phyloP scores from a whole-genome alignment of 2,113 vertebrate genomes.

The Clupea harengus region DNA sequence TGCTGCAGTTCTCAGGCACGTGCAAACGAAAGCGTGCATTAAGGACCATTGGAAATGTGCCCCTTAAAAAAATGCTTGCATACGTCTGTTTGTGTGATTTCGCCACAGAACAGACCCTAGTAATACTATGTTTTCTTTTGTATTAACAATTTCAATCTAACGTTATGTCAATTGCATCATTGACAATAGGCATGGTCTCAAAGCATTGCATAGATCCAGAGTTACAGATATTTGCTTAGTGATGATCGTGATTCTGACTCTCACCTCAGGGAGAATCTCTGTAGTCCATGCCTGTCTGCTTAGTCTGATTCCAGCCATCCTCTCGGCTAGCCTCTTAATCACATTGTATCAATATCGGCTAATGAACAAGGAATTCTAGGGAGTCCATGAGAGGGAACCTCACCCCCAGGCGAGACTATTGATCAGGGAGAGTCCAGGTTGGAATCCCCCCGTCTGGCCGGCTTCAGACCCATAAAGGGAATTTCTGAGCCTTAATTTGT shows the following conservation, averaged over 20 bases:
- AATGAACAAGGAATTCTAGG: constrained; percentile 41
- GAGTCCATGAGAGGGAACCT: background rate
- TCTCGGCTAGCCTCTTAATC: background rate
- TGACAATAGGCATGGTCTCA: background rate
- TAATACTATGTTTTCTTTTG: background rate
- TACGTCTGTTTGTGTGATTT: background rate
- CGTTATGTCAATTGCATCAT: background rate
- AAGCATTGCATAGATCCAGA: no score
- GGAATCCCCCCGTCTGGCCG: constrained; percentile 25
- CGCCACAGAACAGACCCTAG: background rate
- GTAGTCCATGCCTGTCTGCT: background rate
- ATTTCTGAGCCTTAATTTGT: background rate
- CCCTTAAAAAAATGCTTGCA: background rate
- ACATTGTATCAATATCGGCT: constrained; percentile 26
- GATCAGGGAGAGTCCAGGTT: constrained; percentile 36
- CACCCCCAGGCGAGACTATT: constrained; percentile 30
- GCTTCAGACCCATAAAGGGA: constrained; percentile 23
- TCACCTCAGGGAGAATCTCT: background rate
- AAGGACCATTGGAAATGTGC: background rate
- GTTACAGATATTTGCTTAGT: background rate
- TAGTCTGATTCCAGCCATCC: background rate
- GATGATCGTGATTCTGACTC: background rate
- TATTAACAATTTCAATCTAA: background rate
- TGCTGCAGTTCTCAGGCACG: background rate
- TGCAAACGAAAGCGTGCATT: background rate